These are phyloP conservation scores for Hephaestus fuliginosus DNA, from an alignment of 2,797 vertebrate species.

Conservation along the genomic window DNA sequence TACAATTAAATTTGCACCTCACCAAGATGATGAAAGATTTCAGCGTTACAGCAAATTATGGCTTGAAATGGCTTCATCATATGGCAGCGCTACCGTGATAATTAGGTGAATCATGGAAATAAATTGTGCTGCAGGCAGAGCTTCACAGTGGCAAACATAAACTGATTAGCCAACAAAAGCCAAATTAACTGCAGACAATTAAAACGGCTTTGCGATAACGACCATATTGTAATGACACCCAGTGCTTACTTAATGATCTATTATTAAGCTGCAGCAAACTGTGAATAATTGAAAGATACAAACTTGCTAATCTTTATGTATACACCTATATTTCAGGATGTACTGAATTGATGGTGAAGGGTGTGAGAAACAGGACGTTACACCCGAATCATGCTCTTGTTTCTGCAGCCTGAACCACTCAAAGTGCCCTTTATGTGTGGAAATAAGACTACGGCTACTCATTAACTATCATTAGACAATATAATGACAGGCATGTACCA, in stretches of 20 bases:
- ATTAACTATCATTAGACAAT: slow-evolving; percentile 34
- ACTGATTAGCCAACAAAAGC: slow-evolving; percentile 51
- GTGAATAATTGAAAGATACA: slow-evolving; percentile 24
- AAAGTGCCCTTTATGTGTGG: not conserved
- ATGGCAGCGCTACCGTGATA: not conserved
- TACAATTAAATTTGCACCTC: not conserved
- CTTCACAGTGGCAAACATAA: slow-evolving; percentile 21
- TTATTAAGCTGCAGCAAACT: slow-evolving; percentile 35
- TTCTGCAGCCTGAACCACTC: not conserved
- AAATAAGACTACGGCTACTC: not conserved
- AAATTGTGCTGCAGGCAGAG: slow-evolving; percentile 28
- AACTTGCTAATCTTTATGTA: not conserved
- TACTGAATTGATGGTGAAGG: not conserved
- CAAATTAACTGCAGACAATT: slow-evolving; percentile 49
- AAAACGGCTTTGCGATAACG: slow-evolving; percentile 35
- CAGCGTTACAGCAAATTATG: not conserved
- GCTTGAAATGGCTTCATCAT: not conserved
- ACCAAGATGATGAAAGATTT: not conserved
- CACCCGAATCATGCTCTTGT: not conserved
- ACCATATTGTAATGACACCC: not conserved
- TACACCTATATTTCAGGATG: not conserved
- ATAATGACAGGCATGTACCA: slow-evolving; percentile 39
- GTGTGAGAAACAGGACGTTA: slow-evolving; percentile 4
- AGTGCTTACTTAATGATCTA: slow-evolving; percentile 26
- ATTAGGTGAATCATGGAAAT: slow-evolving; percentile 23